These are phyloP conservation scores for Eulemur macaco DNA, from an alignment of 2,113 vertebrate genomes.

Conservation along the genomic window DNA sequence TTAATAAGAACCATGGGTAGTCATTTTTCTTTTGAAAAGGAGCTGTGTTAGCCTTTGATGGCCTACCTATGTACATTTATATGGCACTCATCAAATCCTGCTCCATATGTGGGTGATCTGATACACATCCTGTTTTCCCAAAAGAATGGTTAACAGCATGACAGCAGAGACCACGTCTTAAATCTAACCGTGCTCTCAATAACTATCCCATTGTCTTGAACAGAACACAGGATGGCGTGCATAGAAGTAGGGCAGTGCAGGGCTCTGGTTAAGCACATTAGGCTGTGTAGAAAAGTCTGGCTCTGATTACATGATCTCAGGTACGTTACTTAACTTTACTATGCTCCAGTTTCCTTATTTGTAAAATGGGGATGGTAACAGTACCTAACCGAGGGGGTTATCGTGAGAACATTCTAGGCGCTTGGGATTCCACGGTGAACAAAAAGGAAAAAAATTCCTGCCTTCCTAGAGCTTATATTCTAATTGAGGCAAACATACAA, in stretches of 20 bases:
- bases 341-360: neutral
- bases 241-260: neutral
- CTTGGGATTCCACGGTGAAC: neutral
- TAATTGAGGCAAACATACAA: neutral
- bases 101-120: neutral
- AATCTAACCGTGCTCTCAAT: neutral
- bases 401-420: neutral
- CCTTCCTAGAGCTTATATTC: neutral
- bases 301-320: neutral
- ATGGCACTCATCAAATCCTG: too few species aligned
- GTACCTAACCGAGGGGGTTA: neutral
- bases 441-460: neutral
- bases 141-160: neutral
- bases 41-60: neutral
- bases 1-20: neutral
- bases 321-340: neutral
- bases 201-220: neutral
- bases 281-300: neutral
- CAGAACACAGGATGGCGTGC: neutral
- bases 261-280: neutral
- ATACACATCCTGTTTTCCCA: neutral
- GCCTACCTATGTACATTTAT: neutral
- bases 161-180: neutral
- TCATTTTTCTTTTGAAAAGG: neutral
- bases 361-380: neutral